Conservation (phyloP, 2,888 invertebrate species). For the Stenodema calcarata region DNA sequence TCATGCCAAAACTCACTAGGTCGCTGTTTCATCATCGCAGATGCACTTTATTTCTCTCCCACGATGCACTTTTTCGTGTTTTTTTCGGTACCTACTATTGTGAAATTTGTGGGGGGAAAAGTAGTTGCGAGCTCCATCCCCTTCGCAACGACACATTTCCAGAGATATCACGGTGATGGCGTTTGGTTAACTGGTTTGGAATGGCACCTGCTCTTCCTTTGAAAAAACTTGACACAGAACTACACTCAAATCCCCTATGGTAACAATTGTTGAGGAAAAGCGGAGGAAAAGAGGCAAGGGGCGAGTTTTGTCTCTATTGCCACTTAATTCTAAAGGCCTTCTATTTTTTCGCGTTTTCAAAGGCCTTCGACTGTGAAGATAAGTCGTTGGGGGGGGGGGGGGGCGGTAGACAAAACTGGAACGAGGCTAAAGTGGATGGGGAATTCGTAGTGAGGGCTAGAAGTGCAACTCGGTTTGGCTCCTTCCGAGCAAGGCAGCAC, state of each 20-base stretch:
- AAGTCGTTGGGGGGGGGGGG: not conserved
- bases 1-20: not conserved
- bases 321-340: not conserved
- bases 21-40: not conserved
- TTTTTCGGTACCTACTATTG: not conserved
- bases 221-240: not conserved
- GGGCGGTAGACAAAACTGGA: not conserved
- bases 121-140: not conserved
- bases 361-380: not conserved
- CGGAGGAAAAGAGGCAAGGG: not conserved
- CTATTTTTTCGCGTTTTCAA: not conserved
- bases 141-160: not conserved
- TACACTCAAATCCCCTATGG: not conserved
- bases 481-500: not conserved
- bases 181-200: not conserved
- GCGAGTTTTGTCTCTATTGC: not conserved
- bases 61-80: not conserved
- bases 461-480: constrained; percentile 11
- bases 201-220: not conserved
- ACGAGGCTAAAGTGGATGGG: not conserved
- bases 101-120: not conserved
- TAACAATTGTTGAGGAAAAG: not conserved
- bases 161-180: not conserved
- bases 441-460: not conserved
- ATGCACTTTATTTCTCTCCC: not conserved